Base-by-base conservation (phyloP, 2,797 vertebrate genomes). In the Cyclopterus lumpus region DNA sequence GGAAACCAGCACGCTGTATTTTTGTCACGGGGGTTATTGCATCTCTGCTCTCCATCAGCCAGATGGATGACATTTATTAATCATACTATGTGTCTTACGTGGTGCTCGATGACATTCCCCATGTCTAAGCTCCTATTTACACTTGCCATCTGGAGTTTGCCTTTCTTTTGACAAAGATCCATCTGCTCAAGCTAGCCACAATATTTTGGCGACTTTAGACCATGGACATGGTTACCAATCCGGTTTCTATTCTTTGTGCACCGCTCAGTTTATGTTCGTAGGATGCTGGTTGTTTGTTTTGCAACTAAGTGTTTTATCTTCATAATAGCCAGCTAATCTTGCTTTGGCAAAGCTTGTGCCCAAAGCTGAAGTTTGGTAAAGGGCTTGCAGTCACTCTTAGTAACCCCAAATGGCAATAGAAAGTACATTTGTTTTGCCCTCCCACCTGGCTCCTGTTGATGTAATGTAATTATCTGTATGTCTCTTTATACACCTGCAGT, bases 401-500 rank as follows among this genome's bases (percentile, higher is more conserved):
- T 30, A 44, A 32, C 40, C 20, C 3, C 6, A 81, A 62, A 67
- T 44, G 62, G 58, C 58, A 58, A 58, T 32, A 61, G 6, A 71
- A 82, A 83, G 4, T 67, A 24, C 44, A 0, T 66, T 64, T 75
- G n/a, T 68, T 16, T n/a, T 32, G 12, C 8, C 18, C 8, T 75
- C 49, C 76, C 28, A 30, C 42, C 42, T 73, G 61, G 84, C 85
- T 82, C 58, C 36, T 49, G 69, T 63, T 40, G 8, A 40, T 86
- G 30, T 89, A 61, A 75, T 73, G 8, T 63, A 18, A 73, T 74
- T 75, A 58, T 75, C 15, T 83, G 26, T 67, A n/a, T 71, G 8
- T 55, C 26, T 69, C 44, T 48, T 22, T 70, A 65, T 65, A 24
- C 16, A 7, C 55, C 49, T 4, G 1, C 85, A 97, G 97, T 97